Evolutionary conservation across 2,888 invertebrate genomes (phyloP), one percentile per base, ranked within the genome.

Genomic region (Parnassius glacialis): DNA sequence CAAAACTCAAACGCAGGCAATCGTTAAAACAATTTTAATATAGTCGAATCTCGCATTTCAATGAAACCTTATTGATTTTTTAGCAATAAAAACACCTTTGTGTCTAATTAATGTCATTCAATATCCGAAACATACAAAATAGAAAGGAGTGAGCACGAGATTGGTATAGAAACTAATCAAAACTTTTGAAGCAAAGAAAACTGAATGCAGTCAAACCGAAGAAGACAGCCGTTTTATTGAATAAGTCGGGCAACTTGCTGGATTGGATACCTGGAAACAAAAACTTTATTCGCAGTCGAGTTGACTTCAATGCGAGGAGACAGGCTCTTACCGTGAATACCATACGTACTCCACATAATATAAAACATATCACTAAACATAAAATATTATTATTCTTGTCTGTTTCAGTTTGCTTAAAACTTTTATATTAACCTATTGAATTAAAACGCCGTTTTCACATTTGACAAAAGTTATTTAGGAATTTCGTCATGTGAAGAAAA

Each of bases 121-220:
- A 61, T 60, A 65, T 64, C 62, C 70, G 73, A 74, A 69, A 69
- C 67, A 67, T 69, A 70, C 69, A 70, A 75, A 73, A 58, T 59
- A 42, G 59, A 59, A 58, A 58, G 47, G 52, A 13, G 53, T 34
- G 67, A 70, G 68, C 68, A 70, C 68, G 70, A 71, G 72, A 75
- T 77, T 74, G 70, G 71, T 70, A 74, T 78, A 75, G 69, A 79
- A 85, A 83, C 82, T 78, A 86, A 85, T 86, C 85, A 84, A 82
- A 86, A 85, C 70, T 87, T 86, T 76, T 70, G 69, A 72, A 72
- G 73, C 78, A 80, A 82, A 80, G 80, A 81, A 25, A 80, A 72
- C 74, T 74, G 74, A 78, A 79, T 80, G 76, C 80, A 81, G 78
- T 76, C 74, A 75, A 74, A 79, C 74, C 75, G 69, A 74, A 69